Conservation (phyloP, 1,140 invertebrate genomes). For the Bombus waltoni region DNA sequence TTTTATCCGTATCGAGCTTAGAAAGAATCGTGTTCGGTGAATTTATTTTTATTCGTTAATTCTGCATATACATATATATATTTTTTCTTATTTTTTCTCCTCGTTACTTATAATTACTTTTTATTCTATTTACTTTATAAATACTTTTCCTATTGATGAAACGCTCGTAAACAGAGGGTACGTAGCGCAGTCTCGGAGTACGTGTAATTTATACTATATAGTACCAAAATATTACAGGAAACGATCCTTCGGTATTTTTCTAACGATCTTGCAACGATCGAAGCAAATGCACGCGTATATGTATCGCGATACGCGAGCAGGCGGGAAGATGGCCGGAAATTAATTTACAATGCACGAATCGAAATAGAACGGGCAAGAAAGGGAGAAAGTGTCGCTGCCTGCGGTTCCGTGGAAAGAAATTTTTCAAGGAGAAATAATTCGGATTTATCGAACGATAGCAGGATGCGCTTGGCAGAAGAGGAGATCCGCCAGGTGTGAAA, state of each 20-base stretch:
- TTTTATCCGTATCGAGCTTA: too few species aligned
- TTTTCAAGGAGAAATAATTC: constrained; percentile 74
- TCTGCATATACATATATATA: fast-evolving
- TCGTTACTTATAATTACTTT: not conserved
- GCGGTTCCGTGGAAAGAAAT: not conserved
- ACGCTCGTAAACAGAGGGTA: too few species aligned
- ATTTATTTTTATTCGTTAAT: not conserved
- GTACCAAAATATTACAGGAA: too few species aligned
- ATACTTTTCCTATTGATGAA: too few species aligned
- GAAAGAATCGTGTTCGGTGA: too few species aligned
- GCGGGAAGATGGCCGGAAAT: not conserved
- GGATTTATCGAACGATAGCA: constrained; percentile 74
- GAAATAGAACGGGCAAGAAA: constrained; percentile 25
- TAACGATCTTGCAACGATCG: too few species aligned
- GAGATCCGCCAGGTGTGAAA: constrained; percentile 77
- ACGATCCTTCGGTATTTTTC: too few species aligned
- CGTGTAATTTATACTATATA: too few species aligned
- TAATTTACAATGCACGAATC: not conserved
- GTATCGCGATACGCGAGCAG: not conserved
- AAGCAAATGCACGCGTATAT: too few species aligned
- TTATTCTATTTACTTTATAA: too few species aligned
- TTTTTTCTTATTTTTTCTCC: not conserved
- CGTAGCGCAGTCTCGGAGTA: too few species aligned
- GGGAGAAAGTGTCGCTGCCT: not conserved
- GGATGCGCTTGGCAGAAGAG: constrained; percentile 31